Conservation (phyloP, 2,888 invertebrate species). For the Agriopis marginaria region DNA sequence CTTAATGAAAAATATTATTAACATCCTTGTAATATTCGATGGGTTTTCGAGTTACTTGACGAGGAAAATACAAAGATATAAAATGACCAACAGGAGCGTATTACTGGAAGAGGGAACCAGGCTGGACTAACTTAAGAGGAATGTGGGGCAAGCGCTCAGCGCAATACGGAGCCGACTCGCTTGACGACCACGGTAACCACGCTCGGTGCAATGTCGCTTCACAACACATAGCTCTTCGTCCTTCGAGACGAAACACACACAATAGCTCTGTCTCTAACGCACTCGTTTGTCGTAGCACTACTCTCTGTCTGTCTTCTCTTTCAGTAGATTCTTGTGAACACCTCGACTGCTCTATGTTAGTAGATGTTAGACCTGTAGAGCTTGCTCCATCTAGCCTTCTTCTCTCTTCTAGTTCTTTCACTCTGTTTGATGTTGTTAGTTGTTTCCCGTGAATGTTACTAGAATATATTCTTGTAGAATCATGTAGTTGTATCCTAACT, state of each 20-base stretch:
- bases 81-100: slow-evolving; percentile 84
- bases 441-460: slow-evolving; percentile 37
- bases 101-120: slow-evolving; percentile 92
- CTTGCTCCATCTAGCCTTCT: slow-evolving; percentile 39
- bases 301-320: slow-evolving; percentile 37
- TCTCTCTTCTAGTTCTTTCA: slow-evolving; percentile 30
- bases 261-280: slow-evolving; percentile 44
- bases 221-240: slow-evolving; percentile 25
- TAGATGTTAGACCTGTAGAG: slow-evolving; percentile 42
- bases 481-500: slow-evolving; percentile 19
- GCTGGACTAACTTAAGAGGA: slow-evolving; percentile 92
- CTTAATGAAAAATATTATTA: slow-evolving; percentile 56
- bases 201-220: slow-evolving; percentile 24
- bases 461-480: slow-evolving; percentile 32
- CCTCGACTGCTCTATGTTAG: slow-evolving; percentile 39
- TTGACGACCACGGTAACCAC: slow-evolving; percentile 71
- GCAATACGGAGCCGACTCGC: slow-evolving; percentile 50
- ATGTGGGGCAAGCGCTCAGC: slow-evolving; percentile 91
- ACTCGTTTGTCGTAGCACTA: slow-evolving; percentile 31
- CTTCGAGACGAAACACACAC: slow-evolving; percentile 28
- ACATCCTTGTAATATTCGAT: slow-evolving; percentile 30
- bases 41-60: slow-evolving; percentile 30
- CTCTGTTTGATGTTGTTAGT: slow-evolving; percentile 42
- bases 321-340: slow-evolving; percentile 32
- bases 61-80: slow-evolving; percentile 43